A percentile compares a stretch with the other conserved stretches of the same genome.
phyloP scores from a whole-genome alignment of 2,113 vertebrate species.

The Spea multiplicata region DNA sequence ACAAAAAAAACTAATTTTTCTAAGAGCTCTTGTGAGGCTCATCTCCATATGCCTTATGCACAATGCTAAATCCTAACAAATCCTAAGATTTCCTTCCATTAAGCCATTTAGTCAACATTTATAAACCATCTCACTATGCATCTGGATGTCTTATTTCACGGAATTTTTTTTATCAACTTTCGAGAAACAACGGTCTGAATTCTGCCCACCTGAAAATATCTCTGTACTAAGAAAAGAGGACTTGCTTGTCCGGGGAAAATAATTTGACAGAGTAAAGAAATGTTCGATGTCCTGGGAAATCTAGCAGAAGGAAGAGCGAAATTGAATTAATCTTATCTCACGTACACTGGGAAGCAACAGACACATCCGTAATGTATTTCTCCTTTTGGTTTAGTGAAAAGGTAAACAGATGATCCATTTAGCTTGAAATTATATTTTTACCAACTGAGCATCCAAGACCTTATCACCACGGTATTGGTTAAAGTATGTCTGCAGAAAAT shows the following conservation, averaged over 20 bases:
- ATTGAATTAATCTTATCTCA: constrained; percentile 53
- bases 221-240: neutral
- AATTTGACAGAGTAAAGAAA: neutral
- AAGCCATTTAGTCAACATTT: too few relatives aligned
- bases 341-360: constrained; percentile 49
- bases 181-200: too few relatives aligned
- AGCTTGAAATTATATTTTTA: constrained; percentile 65
- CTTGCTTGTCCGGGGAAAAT: neutral
- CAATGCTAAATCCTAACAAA: too few relatives aligned
- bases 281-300: neutral
- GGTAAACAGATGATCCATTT: constrained; percentile 67
- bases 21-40: too few relatives aligned
- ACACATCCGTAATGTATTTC: constrained; percentile 63
- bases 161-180: too few relatives aligned
- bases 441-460: constrained; percentile 63
- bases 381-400: constrained; percentile 63
- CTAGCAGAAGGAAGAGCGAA: constrained; percentile 1
- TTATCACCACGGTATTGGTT: constrained; percentile 67
- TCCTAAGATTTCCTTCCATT: too few relatives aligned
- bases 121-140: too few relatives aligned
- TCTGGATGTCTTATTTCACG: too few relatives aligned
- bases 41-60: too few relatives aligned
- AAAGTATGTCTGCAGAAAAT: constrained; percentile 68
- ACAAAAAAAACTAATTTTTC: too few relatives aligned
- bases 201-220: too few relatives aligned